Conservation (phyloP, 2,888 invertebrate species). For the Hyalella azteca region DNA sequence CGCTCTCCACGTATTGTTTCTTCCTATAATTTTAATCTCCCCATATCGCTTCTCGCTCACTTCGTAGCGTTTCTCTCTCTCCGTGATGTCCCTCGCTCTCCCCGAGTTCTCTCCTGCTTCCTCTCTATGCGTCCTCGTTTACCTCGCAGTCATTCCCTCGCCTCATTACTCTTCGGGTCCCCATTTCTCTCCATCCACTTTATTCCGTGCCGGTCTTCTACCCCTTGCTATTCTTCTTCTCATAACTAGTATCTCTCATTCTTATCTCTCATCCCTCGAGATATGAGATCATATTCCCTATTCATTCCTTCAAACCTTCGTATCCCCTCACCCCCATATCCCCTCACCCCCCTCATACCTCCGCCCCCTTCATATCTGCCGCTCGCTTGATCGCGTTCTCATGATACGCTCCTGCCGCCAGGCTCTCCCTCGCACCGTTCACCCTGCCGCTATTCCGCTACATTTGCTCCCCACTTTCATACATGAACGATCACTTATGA, state of each 20-base stretch:
- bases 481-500: neutral
- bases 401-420: neutral
- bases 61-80: neutral
- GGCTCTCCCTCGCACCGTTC: conserved; percentile 7
- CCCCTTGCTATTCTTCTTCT: too few relatives aligned
- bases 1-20: too few relatives aligned
- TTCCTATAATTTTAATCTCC: too few relatives aligned
- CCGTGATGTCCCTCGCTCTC: neutral
- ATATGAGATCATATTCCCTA: too few relatives aligned
- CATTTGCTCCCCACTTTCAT: conserved; percentile 21
- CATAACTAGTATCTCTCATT: too few relatives aligned
- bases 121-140: neutral
- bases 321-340: neutral
- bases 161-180: neutral
- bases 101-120: neutral
- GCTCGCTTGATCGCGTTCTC: conserved; percentile 26
- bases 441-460: conserved; percentile 19
- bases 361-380: neutral
- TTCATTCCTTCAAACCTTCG: neutral
- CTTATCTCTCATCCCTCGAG: too few relatives aligned
- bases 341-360: neutral
- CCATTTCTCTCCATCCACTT: neutral
- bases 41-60: too few relatives aligned
- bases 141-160: neutral
- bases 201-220: neutral